Evolutionary conservation across 2,113 vertebrate species (phyloP).

Genomic region (Istiophorus platypterus): DNA sequence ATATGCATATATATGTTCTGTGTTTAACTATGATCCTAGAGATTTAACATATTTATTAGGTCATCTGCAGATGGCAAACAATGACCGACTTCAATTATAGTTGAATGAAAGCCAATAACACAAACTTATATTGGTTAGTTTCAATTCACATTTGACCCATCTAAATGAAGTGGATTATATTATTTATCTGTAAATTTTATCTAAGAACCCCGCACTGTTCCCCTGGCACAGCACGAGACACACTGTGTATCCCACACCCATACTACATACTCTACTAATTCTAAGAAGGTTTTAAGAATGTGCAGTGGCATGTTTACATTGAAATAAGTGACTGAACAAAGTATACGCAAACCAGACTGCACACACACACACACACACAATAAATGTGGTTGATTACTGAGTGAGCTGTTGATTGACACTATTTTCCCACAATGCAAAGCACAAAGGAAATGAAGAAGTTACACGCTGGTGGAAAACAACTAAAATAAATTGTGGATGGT

Average conservation of each 20-base stretch:
- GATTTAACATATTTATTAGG: background rate
- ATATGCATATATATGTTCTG: too few species aligned
- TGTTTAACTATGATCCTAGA: background rate
- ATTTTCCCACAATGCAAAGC: background rate
- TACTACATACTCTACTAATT: background rate
- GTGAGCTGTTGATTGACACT: background rate
- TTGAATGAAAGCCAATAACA: constrained; percentile 4
- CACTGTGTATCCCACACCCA: background rate
- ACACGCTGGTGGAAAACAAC: background rate
- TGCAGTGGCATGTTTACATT: background rate
- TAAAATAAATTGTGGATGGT: background rate
- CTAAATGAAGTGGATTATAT: background rate
- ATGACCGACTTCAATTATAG: background rate
- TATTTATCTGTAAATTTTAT: background rate
- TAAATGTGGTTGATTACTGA: background rate
- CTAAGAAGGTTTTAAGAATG: background rate
- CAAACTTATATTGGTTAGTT: background rate
- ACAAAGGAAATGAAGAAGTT: background rate
- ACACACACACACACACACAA: background rate
- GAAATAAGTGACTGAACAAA: background rate
- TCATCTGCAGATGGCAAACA: background rate
- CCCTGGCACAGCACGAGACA: background rate
- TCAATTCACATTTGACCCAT: constrained; percentile 11
- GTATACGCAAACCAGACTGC: background rate
- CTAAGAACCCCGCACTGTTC: background rate